These are phyloP conservation scores for Microctonus brassicae DNA, from an alignment of 2,888 invertebrate species.

Conservation along the genomic window DNA sequence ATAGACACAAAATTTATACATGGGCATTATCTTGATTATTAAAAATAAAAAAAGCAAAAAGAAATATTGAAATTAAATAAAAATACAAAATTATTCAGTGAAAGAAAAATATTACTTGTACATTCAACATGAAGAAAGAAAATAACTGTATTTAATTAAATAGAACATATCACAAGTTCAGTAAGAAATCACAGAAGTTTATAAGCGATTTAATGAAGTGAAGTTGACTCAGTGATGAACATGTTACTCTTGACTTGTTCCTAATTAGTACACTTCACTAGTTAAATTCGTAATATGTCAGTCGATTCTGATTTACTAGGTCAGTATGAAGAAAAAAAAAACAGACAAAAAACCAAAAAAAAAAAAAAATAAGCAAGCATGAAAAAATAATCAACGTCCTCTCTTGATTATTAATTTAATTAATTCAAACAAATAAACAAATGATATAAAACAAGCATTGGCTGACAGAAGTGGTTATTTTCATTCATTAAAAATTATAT, in stretches of 20 bases:
- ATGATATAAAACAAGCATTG: background rate
- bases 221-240: background rate
- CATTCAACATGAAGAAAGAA: background rate
- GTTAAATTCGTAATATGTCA: slow-evolving; percentile 11
- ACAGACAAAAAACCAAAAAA: background rate
- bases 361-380: background rate
- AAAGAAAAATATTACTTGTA: background rate
- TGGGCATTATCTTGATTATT: background rate
- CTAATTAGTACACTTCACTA: background rate
- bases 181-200: background rate
- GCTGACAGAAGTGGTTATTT: background rate
- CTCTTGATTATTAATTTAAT: too few species aligned
- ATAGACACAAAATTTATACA: background rate
- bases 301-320: slow-evolving; percentile 12
- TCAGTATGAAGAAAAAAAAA: background rate
- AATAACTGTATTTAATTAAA: background rate
- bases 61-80: background rate
- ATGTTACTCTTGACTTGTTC: background rate
- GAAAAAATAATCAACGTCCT: too few species aligned
- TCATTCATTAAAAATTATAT: slow-evolving; percentile 1
- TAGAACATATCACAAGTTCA: background rate
- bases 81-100: background rate
- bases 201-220: background rate
- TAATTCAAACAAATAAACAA: background rate
- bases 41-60: background rate